Evolutionary conservation across 1,140 invertebrate species (phyloP).

Genomic region (Brachionus rubens): DNA sequence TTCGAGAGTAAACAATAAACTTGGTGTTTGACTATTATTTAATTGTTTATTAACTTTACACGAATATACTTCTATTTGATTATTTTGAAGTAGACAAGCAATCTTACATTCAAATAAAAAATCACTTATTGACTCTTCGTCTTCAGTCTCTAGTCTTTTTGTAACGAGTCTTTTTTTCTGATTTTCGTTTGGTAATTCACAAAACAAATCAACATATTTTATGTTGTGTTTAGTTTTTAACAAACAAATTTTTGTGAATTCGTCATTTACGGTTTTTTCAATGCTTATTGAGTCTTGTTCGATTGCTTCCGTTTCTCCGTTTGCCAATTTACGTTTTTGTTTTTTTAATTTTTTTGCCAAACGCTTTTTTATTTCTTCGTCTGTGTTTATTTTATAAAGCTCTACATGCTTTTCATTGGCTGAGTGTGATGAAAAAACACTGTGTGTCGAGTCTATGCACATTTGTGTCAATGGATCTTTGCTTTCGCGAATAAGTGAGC

Average conservation of each 20-base stretch:
- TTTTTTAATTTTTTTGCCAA: conserved; percentile 75
- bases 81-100: conserved; percentile 35
- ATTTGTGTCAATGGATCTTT: conserved; percentile 66
- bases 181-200: conserved; percentile 54
- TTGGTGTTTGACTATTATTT: conserved; percentile 60
- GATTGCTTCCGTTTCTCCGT: conserved; percentile 45
- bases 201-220: conserved; percentile 15
- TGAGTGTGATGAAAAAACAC: conserved; percentile 73
- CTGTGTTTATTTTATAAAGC: conserved; percentile 73
- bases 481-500: conserved; percentile 67
- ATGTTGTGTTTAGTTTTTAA: conserved; percentile 61
- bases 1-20: conserved; percentile 67
- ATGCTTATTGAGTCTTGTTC: conserved; percentile 48
- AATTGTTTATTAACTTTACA: neutral
- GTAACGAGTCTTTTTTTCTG: conserved; percentile 71
- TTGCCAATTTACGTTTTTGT: conserved; percentile 51
- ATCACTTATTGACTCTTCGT: conserved; percentile 66
- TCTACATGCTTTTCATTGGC: conserved; percentile 77
- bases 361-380: conserved; percentile 70
- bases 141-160: conserved; percentile 68
- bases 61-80: conserved; percentile 29
- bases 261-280: conserved; percentile 64
- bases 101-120: conserved; percentile 21
- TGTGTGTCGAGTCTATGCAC: conserved; percentile 62
- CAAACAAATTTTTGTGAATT: conserved; percentile 69